These are phyloP conservation scores for Anaspis maculata DNA, from an alignment of 2,888 invertebrate genomes.

Conservation along the genomic window DNA sequence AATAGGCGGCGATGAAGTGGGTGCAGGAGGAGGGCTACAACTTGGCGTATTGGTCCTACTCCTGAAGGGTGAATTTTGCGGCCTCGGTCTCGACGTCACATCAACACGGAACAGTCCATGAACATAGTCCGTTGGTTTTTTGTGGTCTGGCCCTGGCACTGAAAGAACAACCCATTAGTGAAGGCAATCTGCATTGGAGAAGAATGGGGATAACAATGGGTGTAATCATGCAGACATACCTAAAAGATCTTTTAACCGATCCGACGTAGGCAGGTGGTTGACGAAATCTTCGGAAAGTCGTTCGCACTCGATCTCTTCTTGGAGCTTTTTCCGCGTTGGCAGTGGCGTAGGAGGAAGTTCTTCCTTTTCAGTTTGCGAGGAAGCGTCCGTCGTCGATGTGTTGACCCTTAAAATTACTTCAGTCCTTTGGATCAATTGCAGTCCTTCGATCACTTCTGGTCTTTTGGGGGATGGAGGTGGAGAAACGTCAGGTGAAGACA, in stretches of 20 bases:
- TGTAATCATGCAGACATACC: conserved; percentile 44
- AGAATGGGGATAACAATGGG: too few species aligned
- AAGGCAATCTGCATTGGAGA: too few species aligned
- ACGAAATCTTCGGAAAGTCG: conserved; percentile 56
- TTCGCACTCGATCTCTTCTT: conserved; percentile 75
- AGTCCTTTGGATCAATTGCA: conserved; percentile 54
- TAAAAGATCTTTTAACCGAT: conserved; percentile 58
- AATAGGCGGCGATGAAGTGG: conserved; percentile 15
- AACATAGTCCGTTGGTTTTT: conserved; percentile 62
- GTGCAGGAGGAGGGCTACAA: conserved; percentile 35
- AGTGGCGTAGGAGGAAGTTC: conserved; percentile 41
- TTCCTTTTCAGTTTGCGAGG: conserved; percentile 41
- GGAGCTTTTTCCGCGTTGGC: conserved; percentile 51
- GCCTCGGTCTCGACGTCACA: conserved; percentile 45
- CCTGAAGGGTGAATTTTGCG: conserved; percentile 39
- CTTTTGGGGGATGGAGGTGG: conserved; percentile 30
- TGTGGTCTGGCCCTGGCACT: conserved; percentile 59
- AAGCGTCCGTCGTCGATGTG: conserved; percentile 52
- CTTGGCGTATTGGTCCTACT: conserved; percentile 34
- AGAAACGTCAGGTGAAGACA: conserved; percentile 31
- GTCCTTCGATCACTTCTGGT: conserved; percentile 41
- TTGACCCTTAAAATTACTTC: conserved; percentile 56
- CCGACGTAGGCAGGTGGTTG: conserved; percentile 53
- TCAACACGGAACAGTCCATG: conserved; percentile 56
- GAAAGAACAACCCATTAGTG: too few species aligned